Evolutionary conservation across 2,888 invertebrate species (phyloP).

Genomic region (Heteromurus nitidus): DNA sequence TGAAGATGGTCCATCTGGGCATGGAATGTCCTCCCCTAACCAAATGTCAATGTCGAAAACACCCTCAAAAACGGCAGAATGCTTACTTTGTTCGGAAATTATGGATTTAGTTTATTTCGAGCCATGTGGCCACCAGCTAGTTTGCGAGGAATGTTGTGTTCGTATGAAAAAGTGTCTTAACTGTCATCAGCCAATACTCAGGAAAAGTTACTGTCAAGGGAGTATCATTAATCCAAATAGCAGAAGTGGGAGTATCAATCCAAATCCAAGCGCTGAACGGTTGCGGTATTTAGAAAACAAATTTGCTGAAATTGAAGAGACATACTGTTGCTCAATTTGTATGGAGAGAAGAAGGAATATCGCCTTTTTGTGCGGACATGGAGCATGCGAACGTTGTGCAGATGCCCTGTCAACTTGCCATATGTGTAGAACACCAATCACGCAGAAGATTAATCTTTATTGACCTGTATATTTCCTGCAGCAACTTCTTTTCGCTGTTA

Average conservation of each 20-base stretch:
- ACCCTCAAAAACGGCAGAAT: conserved; percentile 76
- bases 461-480: conserved; percentile 70
- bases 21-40: conserved; percentile 10
- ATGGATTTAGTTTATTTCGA: conserved; percentile 81
- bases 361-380: conserved; percentile 92
- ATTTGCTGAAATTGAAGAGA: conserved; percentile 90
- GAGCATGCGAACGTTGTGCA: conserved; percentile 88
- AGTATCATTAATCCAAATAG: conserved; percentile 46
- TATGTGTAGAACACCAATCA: conserved; percentile 88
- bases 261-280: conserved; percentile 81
- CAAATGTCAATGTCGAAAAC: conserved; percentile 17
- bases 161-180: conserved; percentile 86
- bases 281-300: conserved; percentile 84
- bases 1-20: conserved; percentile 32
- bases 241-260: conserved; percentile 25
- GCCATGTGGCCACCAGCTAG: conserved; percentile 85
- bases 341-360: conserved; percentile 89
- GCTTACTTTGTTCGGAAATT: conserved; percentile 84
- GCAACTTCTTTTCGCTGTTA: conserved; percentile 37
- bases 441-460: conserved; percentile 83
- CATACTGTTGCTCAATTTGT: conserved; percentile 89
- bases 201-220: conserved; percentile 74
- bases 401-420: conserved; percentile 88
- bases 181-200: conserved; percentile 80
- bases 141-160: conserved; percentile 85